Conservation (phyloP, 2,113 vertebrate species). For the Zosterops pallidus region DNA sequence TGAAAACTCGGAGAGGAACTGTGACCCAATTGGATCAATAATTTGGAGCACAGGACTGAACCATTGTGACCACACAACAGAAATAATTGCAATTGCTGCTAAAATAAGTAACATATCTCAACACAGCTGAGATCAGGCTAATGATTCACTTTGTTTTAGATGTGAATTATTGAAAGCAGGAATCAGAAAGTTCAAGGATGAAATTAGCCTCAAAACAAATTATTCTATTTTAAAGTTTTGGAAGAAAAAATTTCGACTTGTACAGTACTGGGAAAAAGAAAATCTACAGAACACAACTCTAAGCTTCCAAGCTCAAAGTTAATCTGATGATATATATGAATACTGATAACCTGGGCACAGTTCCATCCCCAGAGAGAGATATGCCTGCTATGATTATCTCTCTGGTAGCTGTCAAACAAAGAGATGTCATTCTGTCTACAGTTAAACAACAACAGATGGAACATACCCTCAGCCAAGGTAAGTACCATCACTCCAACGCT, state of each 20-base stretch:
- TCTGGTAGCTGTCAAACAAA: slow-evolving; percentile 64
- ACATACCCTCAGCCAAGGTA: slow-evolving; percentile 61
- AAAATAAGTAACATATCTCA: slow-evolving; percentile 50
- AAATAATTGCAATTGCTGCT: slow-evolving; percentile 59
- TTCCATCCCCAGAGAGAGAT: slow-evolving; percentile 57
- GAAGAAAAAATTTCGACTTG: neutral
- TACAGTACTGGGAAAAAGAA: neutral
- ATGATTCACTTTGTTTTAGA: slow-evolving; percentile 54
- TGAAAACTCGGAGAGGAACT: slow-evolving; percentile 48
- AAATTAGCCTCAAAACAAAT: slow-evolving; percentile 44
- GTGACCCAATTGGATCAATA: slow-evolving; percentile 60
- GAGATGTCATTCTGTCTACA: slow-evolving; percentile 63
- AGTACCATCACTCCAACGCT: slow-evolving; percentile 35
- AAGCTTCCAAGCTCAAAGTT: slow-evolving; percentile 39
- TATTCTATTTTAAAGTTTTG: slow-evolving; percentile 53
- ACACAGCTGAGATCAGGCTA: slow-evolving; percentile 54
- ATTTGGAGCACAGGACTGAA: slow-evolving; percentile 39
- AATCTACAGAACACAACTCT: neutral
- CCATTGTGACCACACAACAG: slow-evolving; percentile 60
- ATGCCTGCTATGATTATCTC: slow-evolving; percentile 65
- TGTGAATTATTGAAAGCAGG: slow-evolving; percentile 48
- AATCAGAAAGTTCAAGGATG: slow-evolving; percentile 54
- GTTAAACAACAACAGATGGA: slow-evolving; percentile 67
- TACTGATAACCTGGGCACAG: slow-evolving; percentile 48
- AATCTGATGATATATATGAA: slow-evolving; percentile 47